Conservation (phyloP, 2,797 vertebrate species). For the Cuculus canorus region DNA sequence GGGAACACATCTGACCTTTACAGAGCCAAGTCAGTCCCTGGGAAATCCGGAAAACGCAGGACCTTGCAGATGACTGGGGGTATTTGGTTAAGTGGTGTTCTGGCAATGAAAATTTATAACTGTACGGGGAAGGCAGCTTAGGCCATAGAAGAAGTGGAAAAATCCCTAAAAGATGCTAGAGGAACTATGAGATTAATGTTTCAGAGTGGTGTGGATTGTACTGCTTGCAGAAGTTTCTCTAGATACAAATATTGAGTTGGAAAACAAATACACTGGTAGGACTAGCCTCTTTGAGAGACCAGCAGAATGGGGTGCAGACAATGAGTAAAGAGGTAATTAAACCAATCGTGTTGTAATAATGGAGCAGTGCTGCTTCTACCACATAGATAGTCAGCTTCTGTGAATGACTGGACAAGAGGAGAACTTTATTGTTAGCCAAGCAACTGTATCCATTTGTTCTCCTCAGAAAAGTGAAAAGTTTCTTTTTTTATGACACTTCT, state of each 20-base stretch:
- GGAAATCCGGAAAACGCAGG: constrained; percentile 4
- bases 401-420: not conserved
- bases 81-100: constrained; percentile 32
- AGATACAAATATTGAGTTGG: not conserved
- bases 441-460: not conserved
- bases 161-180: not conserved
- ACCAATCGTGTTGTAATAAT: not conserved
- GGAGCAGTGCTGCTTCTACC: not conserved
- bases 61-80: not conserved
- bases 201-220: not conserved
- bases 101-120: constrained; percentile 35
- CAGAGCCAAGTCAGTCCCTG: not conserved
- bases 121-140: constrained; percentile 36
- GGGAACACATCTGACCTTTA: constrained; percentile 6
- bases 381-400: not conserved
- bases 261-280: not conserved
- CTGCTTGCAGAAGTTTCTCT: not conserved
- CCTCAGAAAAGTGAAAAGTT: not conserved
- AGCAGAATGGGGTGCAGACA: not conserved
- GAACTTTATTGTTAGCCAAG: not conserved
- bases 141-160: not conserved
- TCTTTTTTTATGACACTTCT: not conserved
- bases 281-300: not conserved
- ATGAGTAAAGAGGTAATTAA: not conserved
- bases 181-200: not conserved